Conservation (phyloP, 1,140 invertebrate genomes). For the Trissolcus basalis region DNA sequence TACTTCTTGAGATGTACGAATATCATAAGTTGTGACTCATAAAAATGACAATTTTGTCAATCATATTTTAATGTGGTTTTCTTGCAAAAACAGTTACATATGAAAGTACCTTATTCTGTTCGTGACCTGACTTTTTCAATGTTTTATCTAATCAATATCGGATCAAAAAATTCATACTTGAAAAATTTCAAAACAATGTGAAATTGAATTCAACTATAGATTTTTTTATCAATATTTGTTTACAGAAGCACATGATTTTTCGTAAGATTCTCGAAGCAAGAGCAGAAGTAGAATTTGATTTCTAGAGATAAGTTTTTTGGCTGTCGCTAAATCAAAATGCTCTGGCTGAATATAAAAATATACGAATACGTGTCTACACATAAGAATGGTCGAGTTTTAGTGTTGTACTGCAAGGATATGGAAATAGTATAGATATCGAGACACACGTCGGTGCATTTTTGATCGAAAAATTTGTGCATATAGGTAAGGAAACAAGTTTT, state of each 20-base stretch:
- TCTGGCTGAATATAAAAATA: constrained; percentile 37
- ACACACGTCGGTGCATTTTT: constrained; percentile 29
- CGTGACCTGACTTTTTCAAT: constrained; percentile 8
- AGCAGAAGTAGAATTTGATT: not conserved
- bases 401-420: constrained; percentile 51
- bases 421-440: constrained; percentile 32
- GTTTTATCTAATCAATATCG: constrained; percentile 22
- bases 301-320: constrained; percentile 2
- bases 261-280: constrained; percentile 14
- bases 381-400: constrained; percentile 35
- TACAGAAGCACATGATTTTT: constrained; percentile 21
- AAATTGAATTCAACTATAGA: constrained; percentile 40
- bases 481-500: constrained; percentile 25
- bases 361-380: constrained; percentile 47
- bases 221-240: constrained; percentile 36
- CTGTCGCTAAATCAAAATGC: constrained; percentile 14
- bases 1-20: too few species aligned
- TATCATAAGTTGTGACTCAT: too few species aligned
- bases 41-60: too few species aligned
- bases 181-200: constrained; percentile 20
- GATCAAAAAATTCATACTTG: constrained; percentile 28
- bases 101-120: constrained; percentile 6
- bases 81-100: too few species aligned
- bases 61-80: too few species aligned
- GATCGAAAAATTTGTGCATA: constrained; percentile 29